Evolutionary conservation across 1,140 invertebrate genomes (phyloP).

Genomic region (Muscidifurax raptorellus): DNA sequence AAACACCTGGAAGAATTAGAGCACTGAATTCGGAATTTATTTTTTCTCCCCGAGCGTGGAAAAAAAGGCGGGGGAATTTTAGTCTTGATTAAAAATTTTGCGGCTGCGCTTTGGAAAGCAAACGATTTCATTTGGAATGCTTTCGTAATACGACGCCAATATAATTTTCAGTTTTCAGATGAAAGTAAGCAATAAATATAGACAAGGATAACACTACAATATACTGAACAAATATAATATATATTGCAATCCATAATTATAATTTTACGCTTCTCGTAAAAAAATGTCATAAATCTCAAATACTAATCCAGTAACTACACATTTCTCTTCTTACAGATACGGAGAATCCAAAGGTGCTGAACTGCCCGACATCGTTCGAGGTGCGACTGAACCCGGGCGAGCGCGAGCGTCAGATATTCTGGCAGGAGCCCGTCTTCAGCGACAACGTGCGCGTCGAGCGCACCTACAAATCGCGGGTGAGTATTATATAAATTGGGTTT

Average conservation of each 20-base stretch:
- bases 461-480: constrained; percentile 81
- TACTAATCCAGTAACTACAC: neutral
- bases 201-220: too few species aligned
- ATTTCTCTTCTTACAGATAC: constrained; percentile 71
- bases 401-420: constrained; percentile 77
- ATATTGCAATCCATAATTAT: neutral
- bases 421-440: constrained; percentile 82
- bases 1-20: constrained; percentile 9
- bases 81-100: neutral
- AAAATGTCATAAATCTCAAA: neutral
- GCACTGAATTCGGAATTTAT: neutral
- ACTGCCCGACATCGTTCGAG: constrained; percentile 81
- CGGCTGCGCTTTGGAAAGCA: too few species aligned
- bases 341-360: constrained; percentile 77
- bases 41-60: neutral
- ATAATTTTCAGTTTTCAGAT: too few species aligned
- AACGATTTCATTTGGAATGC: neutral
- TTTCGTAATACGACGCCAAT: too few species aligned
- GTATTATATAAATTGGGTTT: constrained; percentile 47
- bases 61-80: neutral
- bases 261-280: neutral
- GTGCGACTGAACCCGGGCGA: constrained; percentile 77
- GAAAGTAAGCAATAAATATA: too few species aligned
- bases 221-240: too few species aligned
- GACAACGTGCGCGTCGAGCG: constrained; percentile 79